Percentiles rank a stretch among this genome's conserved stretches.
Conservation (phyloP, 1,140 invertebrate species). For the Macrotrachela quadricornifera region DNA sequence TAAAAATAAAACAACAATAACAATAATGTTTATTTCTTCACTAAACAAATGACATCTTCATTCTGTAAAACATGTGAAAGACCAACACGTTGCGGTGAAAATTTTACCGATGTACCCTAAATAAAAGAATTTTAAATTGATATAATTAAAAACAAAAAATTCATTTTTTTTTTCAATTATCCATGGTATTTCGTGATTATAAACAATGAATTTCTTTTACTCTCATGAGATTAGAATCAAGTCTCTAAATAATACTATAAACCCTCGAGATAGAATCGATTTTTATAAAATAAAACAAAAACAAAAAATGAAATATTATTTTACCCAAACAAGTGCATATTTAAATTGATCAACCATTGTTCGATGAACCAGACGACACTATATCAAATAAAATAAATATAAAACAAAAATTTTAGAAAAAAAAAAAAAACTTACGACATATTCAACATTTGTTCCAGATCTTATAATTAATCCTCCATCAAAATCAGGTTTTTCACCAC, state of each 20-base stretch:
- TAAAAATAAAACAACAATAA: too few species aligned
- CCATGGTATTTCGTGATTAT: too few species aligned
- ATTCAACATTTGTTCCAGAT: slow-evolving; percentile 70
- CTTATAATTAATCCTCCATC: slow-evolving; percentile 75
- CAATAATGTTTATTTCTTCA: slow-evolving; percentile 54
- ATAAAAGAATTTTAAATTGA: too few species aligned
- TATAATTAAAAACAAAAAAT: too few species aligned
- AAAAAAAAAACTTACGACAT: slow-evolving; percentile 41
- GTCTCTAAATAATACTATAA: too few species aligned
- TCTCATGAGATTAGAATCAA: too few species aligned
- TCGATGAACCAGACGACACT: slow-evolving; percentile 83
- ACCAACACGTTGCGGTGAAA: slow-evolving; percentile 91
- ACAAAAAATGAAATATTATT: too few species aligned
- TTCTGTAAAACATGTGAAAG: slow-evolving; percentile 70
- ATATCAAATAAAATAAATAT: slow-evolving; percentile 13
- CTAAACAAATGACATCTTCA: slow-evolving; percentile 93
- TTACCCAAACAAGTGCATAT: slow-evolving; percentile 84
- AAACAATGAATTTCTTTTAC: too few species aligned
- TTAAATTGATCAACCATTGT: slow-evolving; percentile 73
- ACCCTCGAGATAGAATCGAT: too few species aligned
- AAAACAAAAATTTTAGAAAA: neutral
- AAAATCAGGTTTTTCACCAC: slow-evolving; percentile 66
- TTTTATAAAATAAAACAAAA: too few species aligned
- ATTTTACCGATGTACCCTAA: slow-evolving; percentile 86
- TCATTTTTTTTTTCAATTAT: too few species aligned